phyloP scores from a whole-genome alignment of 2,113 vertebrate genomes.

The Brienomyrus longianalis region DNA sequence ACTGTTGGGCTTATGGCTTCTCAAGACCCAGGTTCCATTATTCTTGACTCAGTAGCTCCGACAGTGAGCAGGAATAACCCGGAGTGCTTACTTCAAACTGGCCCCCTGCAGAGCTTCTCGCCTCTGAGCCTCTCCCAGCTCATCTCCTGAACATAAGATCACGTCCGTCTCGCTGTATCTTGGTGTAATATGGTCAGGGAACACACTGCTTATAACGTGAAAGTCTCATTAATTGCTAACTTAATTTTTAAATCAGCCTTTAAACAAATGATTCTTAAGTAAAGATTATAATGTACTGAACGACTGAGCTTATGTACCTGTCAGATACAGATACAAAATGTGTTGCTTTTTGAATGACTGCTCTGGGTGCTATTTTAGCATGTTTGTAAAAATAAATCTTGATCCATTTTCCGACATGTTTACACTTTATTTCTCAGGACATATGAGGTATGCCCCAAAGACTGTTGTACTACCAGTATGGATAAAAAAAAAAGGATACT shows the following conservation, averaged over 20 bases:
- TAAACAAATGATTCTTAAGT: background rate
- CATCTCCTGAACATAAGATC: conserved; percentile 95
- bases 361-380: background rate
- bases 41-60: background rate
- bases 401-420: background rate
- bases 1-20: background rate
- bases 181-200: conserved; percentile 22
- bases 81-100: conserved; percentile 83
- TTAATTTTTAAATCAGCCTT: background rate
- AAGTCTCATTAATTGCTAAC: background rate
- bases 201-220: background rate
- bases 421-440: background rate
- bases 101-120: conserved; percentile 93
- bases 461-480: background rate
- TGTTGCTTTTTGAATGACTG: background rate
- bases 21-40: background rate
- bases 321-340: background rate
- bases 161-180: conserved; percentile 97
- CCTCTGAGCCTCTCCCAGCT: conserved; percentile 96
- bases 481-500: conserved; percentile 78
- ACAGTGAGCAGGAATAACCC: background rate
- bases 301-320: background rate
- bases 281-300: background rate
- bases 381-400: background rate
- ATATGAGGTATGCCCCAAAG: background rate